A percentile compares a stretch with the other conserved stretches of the same genome.
Conservation (phyloP, 92 coral and sea anemone species). For the Paragorgia papillata region DNA sequence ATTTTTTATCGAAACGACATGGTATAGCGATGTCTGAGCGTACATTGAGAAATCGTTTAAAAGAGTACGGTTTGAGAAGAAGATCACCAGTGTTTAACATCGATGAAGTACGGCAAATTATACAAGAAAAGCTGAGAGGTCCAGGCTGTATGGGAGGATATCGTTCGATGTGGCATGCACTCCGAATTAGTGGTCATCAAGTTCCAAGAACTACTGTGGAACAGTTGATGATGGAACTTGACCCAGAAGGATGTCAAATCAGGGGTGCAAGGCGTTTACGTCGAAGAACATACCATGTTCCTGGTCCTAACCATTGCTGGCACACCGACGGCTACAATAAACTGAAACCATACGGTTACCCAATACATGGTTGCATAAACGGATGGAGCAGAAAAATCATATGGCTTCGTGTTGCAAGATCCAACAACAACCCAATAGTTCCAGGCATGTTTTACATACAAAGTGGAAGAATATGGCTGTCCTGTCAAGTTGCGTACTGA, state of each 20-base stretch:
- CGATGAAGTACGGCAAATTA: too few relatives aligned
- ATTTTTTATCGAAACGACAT: too few relatives aligned
- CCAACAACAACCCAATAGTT: slow-evolving; percentile 31
- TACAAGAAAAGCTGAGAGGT: too few relatives aligned
- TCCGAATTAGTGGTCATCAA: slow-evolving; percentile 33
- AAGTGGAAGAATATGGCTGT: slow-evolving; percentile 1
- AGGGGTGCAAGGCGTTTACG: slow-evolving; percentile 37
- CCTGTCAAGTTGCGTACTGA: slow-evolving; percentile 19
- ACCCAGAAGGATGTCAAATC: slow-evolving; percentile 43
- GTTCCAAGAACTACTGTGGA: slow-evolving; percentile 42
- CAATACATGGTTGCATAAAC: slow-evolving; percentile 42
- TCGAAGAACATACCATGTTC: slow-evolving; percentile 25
- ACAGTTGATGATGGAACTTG: slow-evolving; percentile 36
- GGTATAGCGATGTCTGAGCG: too few relatives aligned
- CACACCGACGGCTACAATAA: slow-evolving; percentile 45
- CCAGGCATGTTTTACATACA: slow-evolving; percentile 18
- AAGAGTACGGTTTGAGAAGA: too few relatives aligned
- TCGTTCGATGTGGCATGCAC: too few relatives aligned
- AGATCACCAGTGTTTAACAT: too few relatives aligned
- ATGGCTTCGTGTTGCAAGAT: slow-evolving; percentile 39
- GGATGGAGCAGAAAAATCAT: slow-evolving; percentile 45
- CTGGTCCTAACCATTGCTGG: slow-evolving; percentile 43
- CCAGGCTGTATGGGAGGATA: too few relatives aligned
- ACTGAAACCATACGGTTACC: slow-evolving; percentile 29
- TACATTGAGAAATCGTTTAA: too few relatives aligned